A percentile compares a stretch with the other conserved stretches of the same genome.
phyloP scores from a whole-genome alignment of 2,888 invertebrate genomes.

The Phasia obesa region DNA sequence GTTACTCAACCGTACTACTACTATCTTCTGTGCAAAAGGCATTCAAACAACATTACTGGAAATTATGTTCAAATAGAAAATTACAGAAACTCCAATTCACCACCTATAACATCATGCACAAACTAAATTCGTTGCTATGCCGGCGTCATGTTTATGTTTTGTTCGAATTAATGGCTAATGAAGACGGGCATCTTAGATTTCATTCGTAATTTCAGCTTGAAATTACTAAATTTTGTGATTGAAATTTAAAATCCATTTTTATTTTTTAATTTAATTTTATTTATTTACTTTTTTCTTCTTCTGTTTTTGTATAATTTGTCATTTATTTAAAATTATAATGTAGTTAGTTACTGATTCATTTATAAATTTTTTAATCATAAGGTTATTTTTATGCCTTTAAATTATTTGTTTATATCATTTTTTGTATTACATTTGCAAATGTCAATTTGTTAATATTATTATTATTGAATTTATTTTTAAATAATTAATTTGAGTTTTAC shows the following conservation, averaged over 20 bases:
- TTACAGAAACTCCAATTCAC: no score
- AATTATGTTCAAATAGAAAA: no score
- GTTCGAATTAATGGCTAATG: no score
- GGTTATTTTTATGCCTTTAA: conserved; percentile 55
- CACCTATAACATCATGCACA: no score
- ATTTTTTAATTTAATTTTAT: conserved; percentile 57
- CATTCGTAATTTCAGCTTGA: no score
- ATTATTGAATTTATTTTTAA: conserved; percentile 52
- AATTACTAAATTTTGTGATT: no score
- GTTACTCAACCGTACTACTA: no score
- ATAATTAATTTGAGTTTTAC: conserved; percentile 75
- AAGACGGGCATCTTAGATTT: no score
- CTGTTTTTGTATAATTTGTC: conserved; percentile 63
- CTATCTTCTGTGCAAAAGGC: no score
- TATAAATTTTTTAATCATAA: conserved; percentile 52
- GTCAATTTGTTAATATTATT: conserved; percentile 69
- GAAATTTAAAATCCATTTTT: neutral
- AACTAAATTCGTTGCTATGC: no score
- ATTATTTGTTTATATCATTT: conserved; percentile 44
- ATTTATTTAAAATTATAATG: conserved; percentile 68
- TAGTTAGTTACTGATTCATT: conserved; percentile 61
- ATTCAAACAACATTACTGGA: no score
- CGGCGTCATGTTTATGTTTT: no score
- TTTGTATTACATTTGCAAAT: conserved; percentile 60
- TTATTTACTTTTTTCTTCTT: conserved; percentile 49